These are phyloP conservation scores for Gallinago jamesoni DNA, from an alignment of 2,113 vertebrate genomes.

Conservation along the genomic window DNA sequence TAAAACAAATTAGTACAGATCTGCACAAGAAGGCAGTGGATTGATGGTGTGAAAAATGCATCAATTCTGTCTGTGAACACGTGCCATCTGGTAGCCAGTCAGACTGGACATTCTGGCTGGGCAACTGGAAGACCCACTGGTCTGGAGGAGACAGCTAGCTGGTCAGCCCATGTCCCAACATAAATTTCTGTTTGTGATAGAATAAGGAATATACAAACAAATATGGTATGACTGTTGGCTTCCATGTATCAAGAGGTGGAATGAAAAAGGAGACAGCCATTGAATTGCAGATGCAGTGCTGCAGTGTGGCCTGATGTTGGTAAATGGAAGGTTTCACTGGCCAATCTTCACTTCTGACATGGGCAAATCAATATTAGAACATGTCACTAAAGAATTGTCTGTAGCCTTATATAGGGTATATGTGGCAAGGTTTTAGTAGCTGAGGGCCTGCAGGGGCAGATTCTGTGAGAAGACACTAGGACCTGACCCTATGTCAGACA, in stretches of 20 bases:
- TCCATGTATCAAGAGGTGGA: fast-evolving
- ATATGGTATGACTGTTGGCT: not conserved
- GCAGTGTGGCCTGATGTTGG: not conserved
- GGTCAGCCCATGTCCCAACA: not conserved
- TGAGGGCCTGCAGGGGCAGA: not conserved
- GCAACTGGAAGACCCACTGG: not conserved
- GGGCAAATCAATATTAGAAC: not conserved
- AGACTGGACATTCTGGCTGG: not conserved
- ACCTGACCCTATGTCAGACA: not conserved
- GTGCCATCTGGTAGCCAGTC: not conserved
- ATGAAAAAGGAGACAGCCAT: not conserved
- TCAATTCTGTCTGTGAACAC: not conserved
- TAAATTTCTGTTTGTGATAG: not conserved
- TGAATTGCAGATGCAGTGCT: not conserved
- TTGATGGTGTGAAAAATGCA: not conserved
- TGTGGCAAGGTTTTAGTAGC: fast-evolving
- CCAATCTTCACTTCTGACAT: not conserved
- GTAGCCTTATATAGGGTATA: not conserved
- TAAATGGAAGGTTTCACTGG: not conserved
- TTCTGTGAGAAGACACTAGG: not conserved
- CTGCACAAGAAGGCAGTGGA: not conserved
- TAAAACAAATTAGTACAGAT: not conserved
- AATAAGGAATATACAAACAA: not conserved
- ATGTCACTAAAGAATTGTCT: not conserved
- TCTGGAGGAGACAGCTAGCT: not conserved